Evolutionary conservation across 1,140 invertebrate species (phyloP).

Genomic region (Halesus radiatus): DNA sequence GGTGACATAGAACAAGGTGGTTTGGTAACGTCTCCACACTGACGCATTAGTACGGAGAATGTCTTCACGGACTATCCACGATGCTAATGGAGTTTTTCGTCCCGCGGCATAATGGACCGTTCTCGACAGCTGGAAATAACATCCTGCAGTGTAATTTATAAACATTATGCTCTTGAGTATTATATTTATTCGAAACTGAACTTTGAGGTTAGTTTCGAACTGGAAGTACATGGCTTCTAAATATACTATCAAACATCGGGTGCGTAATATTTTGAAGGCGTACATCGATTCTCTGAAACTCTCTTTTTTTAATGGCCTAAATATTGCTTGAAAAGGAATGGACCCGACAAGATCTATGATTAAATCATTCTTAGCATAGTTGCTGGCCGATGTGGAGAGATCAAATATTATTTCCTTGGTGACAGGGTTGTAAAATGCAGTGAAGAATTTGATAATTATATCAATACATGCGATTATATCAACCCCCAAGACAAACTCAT

Average conservation of each 20-base stretch:
- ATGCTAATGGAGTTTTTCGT: no score
- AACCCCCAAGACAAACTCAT: no score
- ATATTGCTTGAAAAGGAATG: constrained; percentile 33
- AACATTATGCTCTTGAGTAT: constrained; percentile 6
- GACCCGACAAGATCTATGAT: constrained; percentile 28
- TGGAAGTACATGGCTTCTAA: constrained; percentile 20
- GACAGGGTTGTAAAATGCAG: constrained; percentile 16
- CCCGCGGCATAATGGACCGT: constrained; percentile 14
- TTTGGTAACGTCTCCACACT: constrained; percentile 4
- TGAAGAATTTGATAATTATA: constrained; percentile 35
- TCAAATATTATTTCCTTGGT: constrained; percentile 39
- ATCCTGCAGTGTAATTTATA: constrained; percentile 8
- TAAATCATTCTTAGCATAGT: constrained; percentile 33
- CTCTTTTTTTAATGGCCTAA: neutral
- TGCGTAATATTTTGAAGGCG: constrained; percentile 34
- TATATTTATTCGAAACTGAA: neutral
- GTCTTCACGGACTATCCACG: constrained; percentile 25
- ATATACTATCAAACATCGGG: constrained; percentile 24
- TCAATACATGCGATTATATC: constrained; percentile 27
- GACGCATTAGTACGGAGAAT: neutral
- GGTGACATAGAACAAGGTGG: constrained; percentile 20
- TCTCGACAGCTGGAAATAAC: constrained; percentile 31
- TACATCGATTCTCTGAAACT: constrained; percentile 25
- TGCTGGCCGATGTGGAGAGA: neutral
- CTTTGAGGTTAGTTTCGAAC: constrained; percentile 31